Base-by-base conservation (phyloP, 2,888 invertebrate species). In the Caenorhabditis angaria region DNA sequence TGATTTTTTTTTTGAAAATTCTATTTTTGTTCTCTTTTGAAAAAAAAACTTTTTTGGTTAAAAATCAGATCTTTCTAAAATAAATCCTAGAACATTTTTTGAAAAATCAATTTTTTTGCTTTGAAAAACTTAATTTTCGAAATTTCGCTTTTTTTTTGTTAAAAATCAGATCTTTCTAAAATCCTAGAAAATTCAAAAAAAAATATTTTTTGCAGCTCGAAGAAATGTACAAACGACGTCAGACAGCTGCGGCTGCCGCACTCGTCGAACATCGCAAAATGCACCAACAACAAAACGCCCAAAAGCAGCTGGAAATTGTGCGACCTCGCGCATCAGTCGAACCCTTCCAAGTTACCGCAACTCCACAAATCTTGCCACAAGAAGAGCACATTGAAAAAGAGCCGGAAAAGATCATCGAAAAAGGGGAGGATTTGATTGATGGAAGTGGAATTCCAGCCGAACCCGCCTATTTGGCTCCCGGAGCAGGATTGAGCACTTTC, bases 151-250 rank as follows among this genome's bases (percentile, higher is more conserved):
- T n/a, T n/a, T n/a, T n/a, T n/a, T n/a, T n/a, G n/a, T n/a, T n/a
- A n/a, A n/a, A n/a, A n/a, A n/a, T n/a, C n/a, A n/a, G n/a, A n/a
- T n/a, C n/a, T n/a, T n/a, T n/a, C n/a, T n/a, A n/a, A n/a, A n/a
- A n/a, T n/a, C n/a, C n/a, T n/a, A n/a, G n/a, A n/a, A n/a, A n/a
- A n/a, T n/a, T n/a, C 4, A 54, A 10, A 22, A n/a, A 56, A 56
- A 56, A 14, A 20, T 29, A 14, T 2, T 55, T 14, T 27, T 78
- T 81, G 57, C 96, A 97, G 90, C 91, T 97, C 81, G 97, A 97
- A 88, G 95, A 96, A 87, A 90, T 97, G 82, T 88, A 90, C 65
- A 90, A 93, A 70, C 91, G 91, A 51, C 83, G 89, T 70, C 82
- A 82, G 20, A 70, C 78, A 10, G 85, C 84, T 0, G 78, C 82